phyloP scores from a whole-genome alignment of 2,797 vertebrate genomes.

The Pangasius krempfi region DNA sequence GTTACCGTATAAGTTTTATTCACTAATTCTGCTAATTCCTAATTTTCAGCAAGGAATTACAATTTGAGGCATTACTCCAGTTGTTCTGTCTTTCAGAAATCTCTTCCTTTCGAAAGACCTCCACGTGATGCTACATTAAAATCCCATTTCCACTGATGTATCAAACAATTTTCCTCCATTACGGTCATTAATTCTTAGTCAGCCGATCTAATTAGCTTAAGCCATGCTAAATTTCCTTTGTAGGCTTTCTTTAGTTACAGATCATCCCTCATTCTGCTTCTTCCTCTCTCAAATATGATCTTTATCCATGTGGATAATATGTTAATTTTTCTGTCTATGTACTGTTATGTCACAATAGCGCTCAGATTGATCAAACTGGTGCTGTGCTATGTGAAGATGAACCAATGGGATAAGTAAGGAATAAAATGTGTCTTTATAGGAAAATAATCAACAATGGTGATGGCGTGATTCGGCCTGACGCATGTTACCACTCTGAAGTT shows the following conservation, averaged over 20 bases:
- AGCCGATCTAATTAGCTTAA: conserved; percentile 35
- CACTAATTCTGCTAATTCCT: not conserved
- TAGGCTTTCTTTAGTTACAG: conserved; percentile 18
- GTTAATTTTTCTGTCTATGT: not conserved
- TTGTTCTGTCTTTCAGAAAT: not conserved
- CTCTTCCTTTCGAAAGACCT: not conserved
- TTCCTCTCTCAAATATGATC: not conserved
- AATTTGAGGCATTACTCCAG: not conserved
- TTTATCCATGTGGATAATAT: not conserved
- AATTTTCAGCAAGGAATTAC: not conserved
- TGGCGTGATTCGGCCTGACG: not conserved
- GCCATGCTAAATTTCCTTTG: conserved; percentile 31
- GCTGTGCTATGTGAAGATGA: not conserved
- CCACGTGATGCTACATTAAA: conserved; percentile 35
- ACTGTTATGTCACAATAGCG: not conserved
- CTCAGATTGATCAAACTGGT: not conserved
- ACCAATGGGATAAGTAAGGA: not conserved
- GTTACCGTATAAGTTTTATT: not conserved
- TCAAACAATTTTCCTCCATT: conserved; percentile 20
- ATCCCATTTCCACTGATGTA: conserved; percentile 30
- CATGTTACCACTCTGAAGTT: not conserved
- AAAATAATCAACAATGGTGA: not conserved
- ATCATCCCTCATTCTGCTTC: not conserved
- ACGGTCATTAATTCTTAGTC: conserved; percentile 21
- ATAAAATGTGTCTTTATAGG: not conserved